Base-by-base conservation (phyloP, 2,888 invertebrate genomes). In the Cordylochernes scorpioides region DNA sequence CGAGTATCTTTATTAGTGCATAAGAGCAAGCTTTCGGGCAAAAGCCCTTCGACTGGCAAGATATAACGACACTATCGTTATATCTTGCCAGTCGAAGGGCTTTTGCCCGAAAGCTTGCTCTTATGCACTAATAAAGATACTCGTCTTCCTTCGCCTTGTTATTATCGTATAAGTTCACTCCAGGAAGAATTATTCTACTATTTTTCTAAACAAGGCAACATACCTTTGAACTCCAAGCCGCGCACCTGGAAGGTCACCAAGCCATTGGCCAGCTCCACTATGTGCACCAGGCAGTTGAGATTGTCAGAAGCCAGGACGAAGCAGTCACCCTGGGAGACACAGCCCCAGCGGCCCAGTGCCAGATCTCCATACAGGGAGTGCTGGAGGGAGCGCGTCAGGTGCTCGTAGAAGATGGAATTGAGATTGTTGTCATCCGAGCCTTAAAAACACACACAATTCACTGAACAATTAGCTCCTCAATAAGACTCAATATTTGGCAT, bases 361-460 rank as follows among this genome's bases (percentile, higher is more conserved):
- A 91, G 61, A 53, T 91, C 91, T 0, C 91, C 91, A 51, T 78
- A 88, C 5, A 97, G 59, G 17, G 82, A 84, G 53, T 86, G 82
- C 49, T 97, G 94, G 36, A 97, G 58, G 3, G 88, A 88, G 4
- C 91, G 64, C 0, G 94, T 94, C 28, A 97, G 59, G 51, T 97
- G 97, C 56, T 97, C 97, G 52, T 97, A 97, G 59, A 99, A 99
- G 49, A 99, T 91, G 1, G 91, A 88, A 55, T 97, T 99, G 29
- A 97, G 55, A 54, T 97, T 97, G 54, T 91, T 91, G 52, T 97
- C 94, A 50, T 91, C 91, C 44, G 75, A 63, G 36, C 56, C 54
- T 46, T 40, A 7, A 24, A 27, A 15, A 31, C 8, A 29, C 5
- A 22, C 14, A 22, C 12, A 22, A 2, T 5, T 22, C 12, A 13